Evolutionary conservation across 2,797 vertebrate species (phyloP), one percentile per base, ranked within the genome.

Genomic region (Cynopterus sphinx): DNA sequence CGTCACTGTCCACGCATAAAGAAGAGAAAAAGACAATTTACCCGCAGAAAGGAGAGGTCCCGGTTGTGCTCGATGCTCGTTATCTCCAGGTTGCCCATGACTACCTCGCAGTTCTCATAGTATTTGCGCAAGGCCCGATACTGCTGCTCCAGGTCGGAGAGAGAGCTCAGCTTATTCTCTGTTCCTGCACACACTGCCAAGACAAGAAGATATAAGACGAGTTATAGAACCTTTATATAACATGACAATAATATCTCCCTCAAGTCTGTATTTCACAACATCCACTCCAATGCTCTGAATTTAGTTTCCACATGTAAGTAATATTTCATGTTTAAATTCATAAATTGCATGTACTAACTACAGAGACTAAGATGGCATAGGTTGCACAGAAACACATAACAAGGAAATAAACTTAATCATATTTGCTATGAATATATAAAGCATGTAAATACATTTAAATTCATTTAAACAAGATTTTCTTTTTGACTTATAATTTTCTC

Each of bases 61-160:
- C 99, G 98, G 98, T 99, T 99, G 87, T 99, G 99, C 96, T 99
- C 99, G 1, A 99, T 99, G 98, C 99, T 99, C 98, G 99, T 99
- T 95, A 99, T 99, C 98, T 99, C 99, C 98, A 99, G 98, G 97
- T 99, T 99, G 55, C 99, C 99, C 99, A 99, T 99, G 92, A 99
- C 99, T 0, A 99, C 99, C 96, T 99, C 99, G 0, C 99, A 99
- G 98, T 99, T 99, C 97, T 99, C 99, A 94, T 99, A 99, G 98
- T 99, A 99, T 97, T 99, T 99, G 97, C 99, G 99, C 85, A 99
- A 98, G 75, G 99, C 99, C 65, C 99, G 99, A 97, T 99, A 99
- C 97, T 99, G 99, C 98, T 99, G 99, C 95, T 99, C 99, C 98
- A 99, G 98, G 98, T 99, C 99, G 0, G 99, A 99, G 46, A 99